Evolutionary conservation across 1,140 invertebrate species (phyloP).

Genomic region (Cryptotermes secundus): DNA sequence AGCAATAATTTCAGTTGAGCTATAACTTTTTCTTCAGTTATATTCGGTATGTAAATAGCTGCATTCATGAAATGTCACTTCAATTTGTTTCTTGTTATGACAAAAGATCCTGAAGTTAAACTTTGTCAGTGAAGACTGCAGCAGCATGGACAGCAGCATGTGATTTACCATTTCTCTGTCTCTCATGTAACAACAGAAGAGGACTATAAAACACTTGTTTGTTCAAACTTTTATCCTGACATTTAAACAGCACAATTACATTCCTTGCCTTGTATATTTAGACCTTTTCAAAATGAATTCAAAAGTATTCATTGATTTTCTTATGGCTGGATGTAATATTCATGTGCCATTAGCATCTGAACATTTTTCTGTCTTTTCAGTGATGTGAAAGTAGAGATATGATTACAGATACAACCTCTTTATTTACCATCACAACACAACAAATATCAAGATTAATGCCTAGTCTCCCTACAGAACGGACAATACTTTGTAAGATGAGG

Average conservation of each 20-base stretch:
- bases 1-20: background rate
- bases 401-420: too few species aligned
- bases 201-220: background rate
- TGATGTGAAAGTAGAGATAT: too few species aligned
- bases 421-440: too few species aligned
- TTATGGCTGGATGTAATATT: too few species aligned
- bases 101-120: background rate
- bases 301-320: too few species aligned
- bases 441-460: too few species aligned
- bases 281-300: background rate
- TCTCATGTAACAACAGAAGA: background rate
- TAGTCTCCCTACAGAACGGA: too few species aligned
- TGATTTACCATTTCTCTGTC: background rate
- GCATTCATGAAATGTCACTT: background rate
- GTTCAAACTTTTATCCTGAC: constrained; percentile 5
- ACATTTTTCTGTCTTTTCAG: too few species aligned
- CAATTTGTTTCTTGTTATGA: background rate
- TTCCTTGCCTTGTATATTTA: background rate
- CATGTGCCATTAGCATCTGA: too few species aligned
- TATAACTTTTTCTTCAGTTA: background rate
- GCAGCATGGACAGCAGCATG: background rate
- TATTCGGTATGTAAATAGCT: background rate
- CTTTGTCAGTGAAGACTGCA: background rate
- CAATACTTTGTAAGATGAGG: too few species aligned
- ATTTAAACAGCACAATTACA: constrained; percentile 8